A percentile compares a stretch with the other conserved stretches of the same genome.
Evolutionary conservation across 2,113 vertebrate genomes (phyloP).

Genomic region (Pelecanoides urinatrix): DNA sequence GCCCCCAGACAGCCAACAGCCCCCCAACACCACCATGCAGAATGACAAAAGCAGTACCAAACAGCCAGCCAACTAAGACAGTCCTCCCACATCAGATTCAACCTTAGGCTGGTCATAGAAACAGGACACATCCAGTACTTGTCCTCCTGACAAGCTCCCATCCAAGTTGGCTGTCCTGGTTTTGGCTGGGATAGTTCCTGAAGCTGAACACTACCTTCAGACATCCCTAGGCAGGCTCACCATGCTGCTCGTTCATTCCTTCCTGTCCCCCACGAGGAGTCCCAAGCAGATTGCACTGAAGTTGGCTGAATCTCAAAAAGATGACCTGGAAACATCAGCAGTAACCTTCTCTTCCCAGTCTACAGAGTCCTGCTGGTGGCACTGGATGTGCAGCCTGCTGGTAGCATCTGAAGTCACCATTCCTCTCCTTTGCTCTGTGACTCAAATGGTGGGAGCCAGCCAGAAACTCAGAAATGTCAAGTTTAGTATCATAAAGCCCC

Average conservation of each 20-base stretch:
- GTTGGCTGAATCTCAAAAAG: neutral
- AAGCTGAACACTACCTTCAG: neutral
- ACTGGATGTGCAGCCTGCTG: neutral
- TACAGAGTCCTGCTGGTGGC: neutral
- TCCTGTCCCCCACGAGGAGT: neutral
- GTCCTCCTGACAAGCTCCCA: neutral
- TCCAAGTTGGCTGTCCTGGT: neutral
- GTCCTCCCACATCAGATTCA: neutral
- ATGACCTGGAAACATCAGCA: neutral
- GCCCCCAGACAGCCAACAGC: neutral
- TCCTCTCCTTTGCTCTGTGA: neutral
- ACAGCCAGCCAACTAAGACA: neutral
- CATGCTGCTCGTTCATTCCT: neutral
- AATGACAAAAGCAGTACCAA: neutral
- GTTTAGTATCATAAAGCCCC: neutral
- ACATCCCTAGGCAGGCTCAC: neutral
- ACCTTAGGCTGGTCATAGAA: neutral
- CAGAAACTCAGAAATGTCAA: neutral
- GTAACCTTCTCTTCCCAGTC: neutral
- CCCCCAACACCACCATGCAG: neutral
- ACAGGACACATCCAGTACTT: neutral
- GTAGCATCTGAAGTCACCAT: neutral
- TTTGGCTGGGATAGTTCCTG: neutral
- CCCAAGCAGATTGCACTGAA: neutral
- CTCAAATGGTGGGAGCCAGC: neutral